Evolutionary conservation across 2,888 invertebrate genomes (phyloP).

Genomic region (Cephus runcator): DNA sequence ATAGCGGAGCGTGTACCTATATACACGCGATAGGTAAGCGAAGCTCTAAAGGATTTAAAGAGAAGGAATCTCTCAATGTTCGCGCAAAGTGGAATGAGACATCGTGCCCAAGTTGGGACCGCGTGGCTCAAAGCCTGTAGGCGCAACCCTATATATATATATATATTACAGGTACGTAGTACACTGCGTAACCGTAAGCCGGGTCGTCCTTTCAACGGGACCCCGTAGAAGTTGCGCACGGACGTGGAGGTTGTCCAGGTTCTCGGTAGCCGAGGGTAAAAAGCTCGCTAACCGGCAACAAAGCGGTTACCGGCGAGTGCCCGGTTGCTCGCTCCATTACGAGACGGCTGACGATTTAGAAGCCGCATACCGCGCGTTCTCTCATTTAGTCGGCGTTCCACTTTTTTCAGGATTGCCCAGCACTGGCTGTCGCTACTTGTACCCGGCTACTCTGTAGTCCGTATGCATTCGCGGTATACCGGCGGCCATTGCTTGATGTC

Average conservation of each 20-base stretch:
- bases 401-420: not conserved
- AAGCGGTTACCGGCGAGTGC: not conserved
- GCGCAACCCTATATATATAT: not conserved
- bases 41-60: not conserved
- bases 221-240: not conserved
- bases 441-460: not conserved
- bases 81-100: not conserved
- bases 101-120: not conserved
- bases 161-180: not conserved
- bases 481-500: not conserved
- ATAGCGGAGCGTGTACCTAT: not conserved
- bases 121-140: not conserved
- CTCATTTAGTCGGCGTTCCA: not conserved
- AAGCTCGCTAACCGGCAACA: not conserved
- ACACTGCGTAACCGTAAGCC: not conserved
- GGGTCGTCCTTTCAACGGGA: not conserved
- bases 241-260: not conserved
- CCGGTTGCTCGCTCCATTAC: not conserved
- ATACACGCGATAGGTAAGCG: not conserved
- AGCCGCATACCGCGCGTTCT: constrained; percentile 4
- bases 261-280: not conserved
- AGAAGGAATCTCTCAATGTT: not conserved
- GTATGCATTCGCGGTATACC: not conserved
- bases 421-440: not conserved
- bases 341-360: not conserved